Evolutionary conservation across 1,140 invertebrate genomes (phyloP).

Genomic region (Drosophila kohkoa): DNA sequence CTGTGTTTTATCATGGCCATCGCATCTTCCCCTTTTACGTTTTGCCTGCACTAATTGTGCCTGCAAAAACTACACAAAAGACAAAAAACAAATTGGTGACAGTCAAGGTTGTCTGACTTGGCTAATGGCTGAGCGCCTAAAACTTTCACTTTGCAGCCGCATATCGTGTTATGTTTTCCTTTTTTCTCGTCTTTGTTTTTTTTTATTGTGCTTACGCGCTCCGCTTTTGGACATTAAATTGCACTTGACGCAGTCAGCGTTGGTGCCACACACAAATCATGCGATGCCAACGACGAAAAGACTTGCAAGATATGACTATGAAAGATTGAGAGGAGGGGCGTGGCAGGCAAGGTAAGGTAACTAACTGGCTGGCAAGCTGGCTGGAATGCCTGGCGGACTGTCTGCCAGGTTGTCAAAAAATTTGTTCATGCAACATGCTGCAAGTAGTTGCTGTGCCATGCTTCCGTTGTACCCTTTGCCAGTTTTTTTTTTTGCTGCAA

Average conservation of each 20-base stretch:
- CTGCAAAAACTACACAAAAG: slow-evolving; percentile 9
- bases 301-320: slow-evolving; percentile 62
- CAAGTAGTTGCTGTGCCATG: slow-evolving; percentile 30
- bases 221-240: slow-evolving; percentile 74
- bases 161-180: slow-evolving; percentile 30
- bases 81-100: slow-evolving; percentile 42
- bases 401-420: slow-evolving; percentile 47
- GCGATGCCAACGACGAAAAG: slow-evolving; percentile 45
- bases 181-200: slow-evolving; percentile 18
- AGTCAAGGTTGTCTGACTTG: slow-evolving; percentile 74
- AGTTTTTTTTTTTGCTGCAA: slow-evolving; percentile 32
- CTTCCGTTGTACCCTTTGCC: slow-evolving; percentile 17
- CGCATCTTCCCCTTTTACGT: slow-evolving; percentile 34
- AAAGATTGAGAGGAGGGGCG: slow-evolving; percentile 13
- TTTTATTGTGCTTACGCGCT: slow-evolving; percentile 40
- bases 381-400: slow-evolving; percentile 23
- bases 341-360: slow-evolving; percentile 29
- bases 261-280: slow-evolving; percentile 74
- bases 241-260: slow-evolving; percentile 47
- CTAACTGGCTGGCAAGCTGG: slow-evolving; percentile 26
- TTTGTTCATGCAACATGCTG: slow-evolving; percentile 46
- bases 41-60: slow-evolving; percentile 31
- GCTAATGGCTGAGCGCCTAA: slow-evolving; percentile 48
- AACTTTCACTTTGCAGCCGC: slow-evolving; percentile 74
- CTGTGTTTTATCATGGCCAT: slow-evolving; percentile 30